phyloP scores from a whole-genome alignment of 2,888 invertebrate species.

The Hyposoter didymator region DNA sequence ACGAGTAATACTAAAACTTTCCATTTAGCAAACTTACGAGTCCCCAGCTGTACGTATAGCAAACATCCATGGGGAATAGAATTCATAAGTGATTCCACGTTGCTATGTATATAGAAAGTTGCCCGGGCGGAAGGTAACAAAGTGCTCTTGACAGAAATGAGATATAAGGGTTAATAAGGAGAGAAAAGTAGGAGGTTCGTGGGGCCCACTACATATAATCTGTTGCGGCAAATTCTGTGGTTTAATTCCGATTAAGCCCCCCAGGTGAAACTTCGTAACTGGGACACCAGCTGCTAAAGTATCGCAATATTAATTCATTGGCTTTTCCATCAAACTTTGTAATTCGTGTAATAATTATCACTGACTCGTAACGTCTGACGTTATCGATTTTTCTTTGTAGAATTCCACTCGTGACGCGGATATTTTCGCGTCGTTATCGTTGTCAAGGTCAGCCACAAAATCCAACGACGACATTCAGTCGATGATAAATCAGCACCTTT shows the following conservation, averaged over 20 bases:
- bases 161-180: constrained; percentile 24
- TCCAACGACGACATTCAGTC: background rate
- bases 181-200: constrained; percentile 27
- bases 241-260: constrained; percentile 23
- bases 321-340: background rate
- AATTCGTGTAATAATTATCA: background rate
- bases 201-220: constrained; percentile 18
- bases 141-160: constrained; percentile 53
- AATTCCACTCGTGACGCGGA: background rate
- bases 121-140: constrained; percentile 42
- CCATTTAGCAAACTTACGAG: constrained; percentile 57
- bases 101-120: constrained; percentile 39
- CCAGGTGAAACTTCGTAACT: background rate
- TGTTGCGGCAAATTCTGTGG: constrained; percentile 28
- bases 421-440: background rate
- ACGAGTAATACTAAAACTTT: constrained; percentile 54
- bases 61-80: constrained; percentile 34
- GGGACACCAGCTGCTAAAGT: background rate
- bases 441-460: background rate
- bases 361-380: background rate
- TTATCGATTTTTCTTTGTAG: background rate
- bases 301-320: background rate
- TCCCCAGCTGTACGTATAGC: constrained; percentile 30
- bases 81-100: constrained; percentile 50
- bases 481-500: background rate